phyloP scores from a whole-genome alignment of 2,888 invertebrate genomes.

The Aradus depressus region DNA sequence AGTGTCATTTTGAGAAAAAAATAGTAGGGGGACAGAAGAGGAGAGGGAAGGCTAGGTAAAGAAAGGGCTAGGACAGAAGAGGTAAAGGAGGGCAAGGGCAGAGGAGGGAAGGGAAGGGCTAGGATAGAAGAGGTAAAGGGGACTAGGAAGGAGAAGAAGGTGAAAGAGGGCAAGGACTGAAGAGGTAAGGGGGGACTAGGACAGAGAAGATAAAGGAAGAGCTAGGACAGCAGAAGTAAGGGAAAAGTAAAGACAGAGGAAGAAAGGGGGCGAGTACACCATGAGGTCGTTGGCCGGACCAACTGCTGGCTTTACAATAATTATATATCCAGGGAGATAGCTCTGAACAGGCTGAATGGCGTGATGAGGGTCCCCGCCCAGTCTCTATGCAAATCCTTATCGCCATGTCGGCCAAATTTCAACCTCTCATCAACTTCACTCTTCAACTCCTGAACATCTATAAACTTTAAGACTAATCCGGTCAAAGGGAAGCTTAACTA shows the following conservation, averaged over 20 bases:
- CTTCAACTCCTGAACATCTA: no score
- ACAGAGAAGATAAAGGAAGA: not conserved
- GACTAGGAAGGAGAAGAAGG: not conserved
- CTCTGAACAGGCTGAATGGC: not conserved
- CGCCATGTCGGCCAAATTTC: no score
- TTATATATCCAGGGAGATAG: conserved; percentile 5
- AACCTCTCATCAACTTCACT: no score
- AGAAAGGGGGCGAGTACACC: not conserved
- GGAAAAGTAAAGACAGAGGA: not conserved
- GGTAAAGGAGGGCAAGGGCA: not conserved
- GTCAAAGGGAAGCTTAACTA: no score
- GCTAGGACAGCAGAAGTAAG: not conserved
- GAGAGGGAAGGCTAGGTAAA: conserved; percentile 9
- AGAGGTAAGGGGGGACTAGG: not conserved
- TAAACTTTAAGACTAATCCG: no score
- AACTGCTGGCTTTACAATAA: conserved; percentile 6
- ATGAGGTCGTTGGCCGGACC: conserved; percentile 10
- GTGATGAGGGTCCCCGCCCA: conserved; percentile 7
- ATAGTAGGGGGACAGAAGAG: conserved; percentile 5
- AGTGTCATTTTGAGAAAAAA: no score
- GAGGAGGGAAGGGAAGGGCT: not conserved
- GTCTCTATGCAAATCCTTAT: not conserved
- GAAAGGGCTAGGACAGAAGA: not conserved
- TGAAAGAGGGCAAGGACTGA: not conserved
- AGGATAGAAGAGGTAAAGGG: not conserved